Evolutionary conservation across 2,888 invertebrate genomes (phyloP), one percentile per base, ranked within the genome.

Genomic region (Biston betularia): DNA sequence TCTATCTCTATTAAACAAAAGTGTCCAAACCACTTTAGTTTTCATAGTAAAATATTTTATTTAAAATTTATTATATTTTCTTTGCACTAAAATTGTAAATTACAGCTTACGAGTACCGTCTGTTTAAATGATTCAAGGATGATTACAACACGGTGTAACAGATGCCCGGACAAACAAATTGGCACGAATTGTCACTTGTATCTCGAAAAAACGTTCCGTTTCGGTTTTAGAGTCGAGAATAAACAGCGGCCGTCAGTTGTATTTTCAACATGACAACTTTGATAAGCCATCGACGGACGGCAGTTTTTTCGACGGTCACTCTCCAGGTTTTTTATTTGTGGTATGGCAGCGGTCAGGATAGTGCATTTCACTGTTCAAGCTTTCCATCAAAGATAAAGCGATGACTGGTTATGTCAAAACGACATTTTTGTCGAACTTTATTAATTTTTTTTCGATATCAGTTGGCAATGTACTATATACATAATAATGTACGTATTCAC

Each of bases 141-240:
- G 3, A 45, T 62, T 58, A 69, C 65, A 53, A n/a, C n/a, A 15
- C 76, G 73, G 83, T 87, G 84, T 87, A 69, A 86, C 8, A 62
- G 57, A 70, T 35, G 64, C 72, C 34, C 52, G 24, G 66, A 68
- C 70, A 75, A 73, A 80, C 80, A 79, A 83, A 83, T 84, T 78
- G 85, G 82, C 83, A 79, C 80, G 84, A 84, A 86, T 85, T 85
- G 87, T 84, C 85, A 83, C 80, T 83, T 83, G 83, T 86, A 83
- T 83, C 80, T 78, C 77, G 70, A 79, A 76, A 79, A 73, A 73
- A 69, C 57, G 63, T 72, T 75, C 71, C 69, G 73, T 63, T 69
- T 68, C 69, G 59, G 77, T 79, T 84, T 82, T 82, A 80, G 80
- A 79, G 79, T 69, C 69, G 70, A 71, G 72, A 79, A 82, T 85